These are phyloP conservation scores for Microplitis demolitor DNA, from an alignment of 1,140 invertebrate genomes.

Conservation along the genomic window DNA sequence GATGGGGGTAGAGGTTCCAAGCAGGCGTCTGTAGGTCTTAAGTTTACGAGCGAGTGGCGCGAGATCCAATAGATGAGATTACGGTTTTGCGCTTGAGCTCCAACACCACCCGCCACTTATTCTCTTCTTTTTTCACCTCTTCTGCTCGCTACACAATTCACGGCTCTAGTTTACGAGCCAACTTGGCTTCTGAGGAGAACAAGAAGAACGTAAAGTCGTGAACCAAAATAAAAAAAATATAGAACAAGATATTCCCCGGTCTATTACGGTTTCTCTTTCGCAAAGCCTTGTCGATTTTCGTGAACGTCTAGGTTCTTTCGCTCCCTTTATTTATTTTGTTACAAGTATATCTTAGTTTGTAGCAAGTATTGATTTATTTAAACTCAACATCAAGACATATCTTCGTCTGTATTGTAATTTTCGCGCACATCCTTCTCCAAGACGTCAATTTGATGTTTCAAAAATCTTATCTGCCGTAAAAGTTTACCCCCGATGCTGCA, in stretches of 20 bases:
- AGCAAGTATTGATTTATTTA: background rate
- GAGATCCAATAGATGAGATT: constrained; percentile 16
- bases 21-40: background rate
- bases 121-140: background rate
- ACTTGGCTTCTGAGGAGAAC: background rate
- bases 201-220: background rate
- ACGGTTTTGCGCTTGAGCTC: constrained; percentile 10
- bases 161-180: constrained; percentile 16
- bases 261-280: background rate
- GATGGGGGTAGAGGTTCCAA: background rate
- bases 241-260: background rate
- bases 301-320: background rate
- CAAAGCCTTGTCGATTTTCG: background rate
- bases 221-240: background rate
- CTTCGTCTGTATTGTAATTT: background rate
- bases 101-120: background rate
- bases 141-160: constrained; percentile 15
- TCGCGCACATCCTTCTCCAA: background rate
- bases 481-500: no score
- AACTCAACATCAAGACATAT: background rate
- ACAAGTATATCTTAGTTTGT: background rate
- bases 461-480: no score
- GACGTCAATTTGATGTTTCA: background rate
- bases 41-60: constrained; percentile 12
- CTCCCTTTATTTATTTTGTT: no score